phyloP scores from a whole-genome alignment of 2,797 vertebrate species.

The Chromobotia macracanthus region DNA sequence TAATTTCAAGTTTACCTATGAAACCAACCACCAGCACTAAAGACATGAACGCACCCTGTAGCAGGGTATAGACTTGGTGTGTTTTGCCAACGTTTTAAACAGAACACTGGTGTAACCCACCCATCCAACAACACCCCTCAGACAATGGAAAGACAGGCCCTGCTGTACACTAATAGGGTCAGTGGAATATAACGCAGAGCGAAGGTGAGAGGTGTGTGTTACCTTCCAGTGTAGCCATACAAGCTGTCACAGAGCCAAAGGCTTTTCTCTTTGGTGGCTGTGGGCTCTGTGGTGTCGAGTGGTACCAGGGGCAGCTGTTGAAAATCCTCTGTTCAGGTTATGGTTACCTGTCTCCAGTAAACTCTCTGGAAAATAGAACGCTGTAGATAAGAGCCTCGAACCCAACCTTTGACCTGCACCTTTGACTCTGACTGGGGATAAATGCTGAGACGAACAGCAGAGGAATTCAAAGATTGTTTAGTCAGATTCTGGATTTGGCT shows the following conservation, averaged over 20 bases:
- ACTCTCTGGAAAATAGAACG: conserved; percentile 65
- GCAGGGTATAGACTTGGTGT: conserved; percentile 11
- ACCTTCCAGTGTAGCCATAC: conserved; percentile 60
- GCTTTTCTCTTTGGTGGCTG: conserved; percentile 59
- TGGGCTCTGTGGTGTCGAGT: conserved; percentile 74
- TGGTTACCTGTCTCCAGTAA: conserved; percentile 71
- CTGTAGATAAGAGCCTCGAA: conserved; percentile 45
- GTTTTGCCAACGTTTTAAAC: conserved; percentile 45
- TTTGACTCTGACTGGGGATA: conserved; percentile 6
- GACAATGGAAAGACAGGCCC: conserved; percentile 58
- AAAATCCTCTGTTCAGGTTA: conserved; percentile 67
- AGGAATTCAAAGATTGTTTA: not conserved
- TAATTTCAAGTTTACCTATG: conserved; percentile 1
- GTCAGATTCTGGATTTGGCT: not conserved
- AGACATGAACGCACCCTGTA: not conserved
- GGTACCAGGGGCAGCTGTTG: conserved; percentile 68
- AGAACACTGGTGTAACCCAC: conserved; percentile 45
- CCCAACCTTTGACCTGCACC: conserved; percentile 32
- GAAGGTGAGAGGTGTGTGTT: conserved; percentile 66
- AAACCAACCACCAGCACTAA: conserved; percentile 24
- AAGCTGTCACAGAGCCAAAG: conserved; percentile 69
- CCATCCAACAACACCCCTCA: conserved; percentile 42
- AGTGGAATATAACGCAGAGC: conserved; percentile 58
- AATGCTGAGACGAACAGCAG: conserved; percentile 4
- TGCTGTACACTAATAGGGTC: conserved; percentile 60